Evolutionary conservation across 1,140 invertebrate genomes (phyloP).

Genomic region (Euwallacea similis): DNA sequence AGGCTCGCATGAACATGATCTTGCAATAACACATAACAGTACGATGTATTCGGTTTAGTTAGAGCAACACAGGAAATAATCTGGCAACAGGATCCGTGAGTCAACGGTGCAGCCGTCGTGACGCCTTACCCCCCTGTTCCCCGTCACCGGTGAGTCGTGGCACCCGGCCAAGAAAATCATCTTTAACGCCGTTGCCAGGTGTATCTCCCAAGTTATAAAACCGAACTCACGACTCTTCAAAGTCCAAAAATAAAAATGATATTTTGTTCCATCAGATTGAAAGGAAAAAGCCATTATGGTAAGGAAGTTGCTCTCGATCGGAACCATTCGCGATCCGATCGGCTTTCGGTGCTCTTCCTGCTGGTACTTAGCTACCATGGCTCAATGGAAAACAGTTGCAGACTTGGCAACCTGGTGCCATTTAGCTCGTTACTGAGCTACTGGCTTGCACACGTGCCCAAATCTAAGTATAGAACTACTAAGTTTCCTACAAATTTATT

Average conservation of each 20-base stretch:
- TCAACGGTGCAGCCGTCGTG: conserved; percentile 36
- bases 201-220: background rate
- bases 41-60: background rate
- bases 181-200: conserved; percentile 31
- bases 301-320: too few relatives aligned
- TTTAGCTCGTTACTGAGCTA: conserved; percentile 23
- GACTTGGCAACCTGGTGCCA: conserved; percentile 24
- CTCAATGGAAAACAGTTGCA: too few relatives aligned
- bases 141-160: conserved; percentile 2
- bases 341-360: too few relatives aligned
- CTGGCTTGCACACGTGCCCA: conserved; percentile 35
- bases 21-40: conserved; percentile 1
- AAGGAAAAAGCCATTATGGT: too few relatives aligned
- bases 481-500: conserved; percentile 31
- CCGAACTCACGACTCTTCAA: too few relatives aligned
- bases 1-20: background rate
- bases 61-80: conserved; percentile 20
- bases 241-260: too few relatives aligned
- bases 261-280: too few relatives aligned
- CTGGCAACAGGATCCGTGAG: conserved; percentile 33
- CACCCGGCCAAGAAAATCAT: conserved; percentile 28
- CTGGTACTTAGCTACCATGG: too few relatives aligned
- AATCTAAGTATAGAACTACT: conserved; percentile 32
- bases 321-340: background rate
- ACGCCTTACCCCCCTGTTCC: conserved; percentile 21